Percentiles rank a stretch among this genome's conserved stretches.
phyloP scores from a whole-genome alignment of 2,797 vertebrate genomes.

The Darevskia mixta region DNA sequence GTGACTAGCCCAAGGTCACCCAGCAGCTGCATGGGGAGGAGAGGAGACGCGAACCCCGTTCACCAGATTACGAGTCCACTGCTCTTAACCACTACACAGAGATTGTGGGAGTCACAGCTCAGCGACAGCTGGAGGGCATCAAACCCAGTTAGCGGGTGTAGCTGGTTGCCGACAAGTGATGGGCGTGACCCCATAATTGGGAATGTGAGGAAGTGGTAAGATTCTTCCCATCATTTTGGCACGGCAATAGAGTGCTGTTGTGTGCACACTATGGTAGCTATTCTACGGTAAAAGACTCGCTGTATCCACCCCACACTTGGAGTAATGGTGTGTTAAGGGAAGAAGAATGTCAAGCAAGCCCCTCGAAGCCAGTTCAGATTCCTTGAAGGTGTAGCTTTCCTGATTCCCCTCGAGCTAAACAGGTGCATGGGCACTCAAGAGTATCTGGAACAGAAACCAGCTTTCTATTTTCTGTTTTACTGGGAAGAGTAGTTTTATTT shows the following conservation, averaged over 20 bases:
- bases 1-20: no score
- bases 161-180: not conserved
- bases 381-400: slow-evolving; percentile 17
- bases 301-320: not conserved
- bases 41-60: no score
- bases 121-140: no score
- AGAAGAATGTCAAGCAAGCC: not conserved
- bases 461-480: slow-evolving; percentile 68
- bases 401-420: slow-evolving; percentile 35
- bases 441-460: slow-evolving; percentile 39
- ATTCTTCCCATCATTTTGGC: not conserved
- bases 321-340: slow-evolving; percentile 6
- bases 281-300: not conserved
- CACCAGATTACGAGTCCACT: no score
- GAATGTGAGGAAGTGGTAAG: not conserved
- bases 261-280: not conserved
- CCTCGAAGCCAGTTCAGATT: not conserved
- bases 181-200: no score
- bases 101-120: no score
- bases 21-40: no score
- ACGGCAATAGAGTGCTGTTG: not conserved
- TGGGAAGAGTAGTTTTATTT: slow-evolving; percentile 54
- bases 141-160: not conserved
- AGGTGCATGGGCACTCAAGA: slow-evolving; percentile 12
- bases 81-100: no score